These are phyloP conservation scores for Nasonia longicornis DNA, from an alignment of 1,140 invertebrate species.

Conservation along the genomic window DNA sequence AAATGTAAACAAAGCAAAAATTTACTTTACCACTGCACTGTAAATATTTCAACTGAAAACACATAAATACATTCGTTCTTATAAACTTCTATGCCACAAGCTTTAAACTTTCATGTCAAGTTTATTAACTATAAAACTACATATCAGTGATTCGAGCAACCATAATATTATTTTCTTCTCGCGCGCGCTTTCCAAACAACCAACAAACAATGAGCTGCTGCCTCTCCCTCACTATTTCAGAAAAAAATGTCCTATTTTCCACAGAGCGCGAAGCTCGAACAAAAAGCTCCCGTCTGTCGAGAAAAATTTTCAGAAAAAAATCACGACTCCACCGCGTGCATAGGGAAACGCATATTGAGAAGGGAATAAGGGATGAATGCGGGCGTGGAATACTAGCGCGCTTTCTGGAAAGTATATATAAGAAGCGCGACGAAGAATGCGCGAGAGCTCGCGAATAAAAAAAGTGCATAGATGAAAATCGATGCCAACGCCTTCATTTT, in stretches of 20 bases:
- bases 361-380: slow-evolving; percentile 21
- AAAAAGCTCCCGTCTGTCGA: background rate
- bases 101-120: no score
- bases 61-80: no score
- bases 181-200: background rate
- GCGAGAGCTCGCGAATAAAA: background rate
- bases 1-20: no score
- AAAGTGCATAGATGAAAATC: slow-evolving; percentile 17
- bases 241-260: background rate
- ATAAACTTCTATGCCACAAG: no score
- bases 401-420: background rate
- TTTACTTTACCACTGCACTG: no score
- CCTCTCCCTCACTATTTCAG: no score
- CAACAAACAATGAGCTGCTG: background rate
- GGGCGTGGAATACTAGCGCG: background rate
- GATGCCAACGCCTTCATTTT: slow-evolving; percentile 13
- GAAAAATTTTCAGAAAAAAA: background rate
- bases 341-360: slow-evolving; percentile 4
- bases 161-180: no score
- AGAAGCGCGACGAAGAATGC: slow-evolving; percentile 11
- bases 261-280: background rate
- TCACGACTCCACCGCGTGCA: background rate
- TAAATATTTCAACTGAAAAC: no score
- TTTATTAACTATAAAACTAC: no score
- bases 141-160: no score